Conservation (phyloP, 23 tunicate genomes). For the Trididemnum nubilum region DNA sequence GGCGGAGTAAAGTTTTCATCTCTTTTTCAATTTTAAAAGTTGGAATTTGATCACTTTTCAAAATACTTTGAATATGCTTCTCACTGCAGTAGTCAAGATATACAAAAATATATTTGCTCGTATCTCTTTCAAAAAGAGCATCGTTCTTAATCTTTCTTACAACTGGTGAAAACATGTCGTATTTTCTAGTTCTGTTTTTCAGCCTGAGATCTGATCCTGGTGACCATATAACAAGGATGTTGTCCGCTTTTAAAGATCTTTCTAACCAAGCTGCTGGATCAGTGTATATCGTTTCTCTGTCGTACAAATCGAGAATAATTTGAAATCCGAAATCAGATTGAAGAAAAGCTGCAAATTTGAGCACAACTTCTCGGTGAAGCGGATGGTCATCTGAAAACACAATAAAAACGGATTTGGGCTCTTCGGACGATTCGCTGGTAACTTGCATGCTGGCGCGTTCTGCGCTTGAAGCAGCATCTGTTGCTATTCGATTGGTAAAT, state of each 20-base stretch:
- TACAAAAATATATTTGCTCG: not conserved
- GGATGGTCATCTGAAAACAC: constrained; percentile 14
- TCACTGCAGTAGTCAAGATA: constrained; percentile 8
- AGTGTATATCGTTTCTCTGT: not conserved
- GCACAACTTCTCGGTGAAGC: not conserved
- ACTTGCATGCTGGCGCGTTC: not conserved
- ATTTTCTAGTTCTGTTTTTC: not conserved
- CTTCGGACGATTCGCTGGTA: not conserved
- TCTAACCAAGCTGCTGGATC: not conserved
- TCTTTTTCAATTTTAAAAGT: not conserved
- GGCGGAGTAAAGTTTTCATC: not conserved
- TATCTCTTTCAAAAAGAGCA: not conserved
- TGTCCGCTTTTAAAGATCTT: not conserved
- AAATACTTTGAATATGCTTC: not conserved
- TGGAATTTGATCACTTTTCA: not conserved
- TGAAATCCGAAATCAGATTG: not conserved
- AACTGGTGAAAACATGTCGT: not conserved
- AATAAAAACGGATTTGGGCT: not conserved
- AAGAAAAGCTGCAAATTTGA: not conserved
- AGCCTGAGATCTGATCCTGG: not conserved
- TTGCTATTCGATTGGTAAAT: not conserved
- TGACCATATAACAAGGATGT: not conserved
- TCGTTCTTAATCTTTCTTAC: not conserved
- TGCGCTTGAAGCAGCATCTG: too few relatives aligned
- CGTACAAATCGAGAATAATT: not conserved